Conservation (phyloP, 2,888 invertebrate genomes). For the Drosophila longiperda region DNA sequence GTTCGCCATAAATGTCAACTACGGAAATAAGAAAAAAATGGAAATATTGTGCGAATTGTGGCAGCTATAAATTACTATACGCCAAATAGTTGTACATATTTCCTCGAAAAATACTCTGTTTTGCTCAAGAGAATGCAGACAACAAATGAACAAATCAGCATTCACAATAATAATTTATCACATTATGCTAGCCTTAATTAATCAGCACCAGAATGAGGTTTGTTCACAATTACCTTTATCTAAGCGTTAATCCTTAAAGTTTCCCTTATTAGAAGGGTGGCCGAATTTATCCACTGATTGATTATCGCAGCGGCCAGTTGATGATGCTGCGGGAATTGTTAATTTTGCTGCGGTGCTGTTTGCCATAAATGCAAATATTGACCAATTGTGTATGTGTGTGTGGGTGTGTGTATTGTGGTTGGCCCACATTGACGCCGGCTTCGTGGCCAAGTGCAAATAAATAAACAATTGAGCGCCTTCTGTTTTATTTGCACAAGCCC, state of each 20-base stretch:
- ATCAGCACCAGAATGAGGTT: constrained; percentile 20
- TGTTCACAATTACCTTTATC: constrained; percentile 50
- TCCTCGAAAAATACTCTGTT: not conserved
- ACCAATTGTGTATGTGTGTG: constrained; percentile 26
- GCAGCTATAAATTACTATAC: constrained; percentile 14
- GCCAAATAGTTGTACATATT: not conserved
- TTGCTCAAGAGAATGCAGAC: not conserved
- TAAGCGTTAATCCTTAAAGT: constrained; percentile 37
- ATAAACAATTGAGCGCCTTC: constrained; percentile 41
- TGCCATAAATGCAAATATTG: constrained; percentile 47
- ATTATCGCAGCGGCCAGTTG: constrained; percentile 1
- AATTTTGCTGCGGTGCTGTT: constrained; percentile 41
- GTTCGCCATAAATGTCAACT: constrained; percentile 36
- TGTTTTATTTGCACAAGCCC: constrained; percentile 20
- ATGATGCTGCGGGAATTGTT: constrained; percentile 6
- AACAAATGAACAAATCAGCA: not conserved
- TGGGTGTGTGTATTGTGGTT: constrained; percentile 32
- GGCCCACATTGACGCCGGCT: constrained; percentile 51
- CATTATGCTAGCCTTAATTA: constrained; percentile 38
- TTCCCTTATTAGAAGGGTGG: constrained; percentile 25
- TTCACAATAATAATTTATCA: constrained; percentile 20
- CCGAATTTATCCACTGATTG: constrained; percentile 43
- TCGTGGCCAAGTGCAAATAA: constrained; percentile 48
- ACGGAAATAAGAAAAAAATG: constrained; percentile 15
- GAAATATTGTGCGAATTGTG: not conserved